These are phyloP conservation scores for Sander lucioperca DNA, from an alignment of 2,113 vertebrate genomes.

Conservation along the genomic window DNA sequence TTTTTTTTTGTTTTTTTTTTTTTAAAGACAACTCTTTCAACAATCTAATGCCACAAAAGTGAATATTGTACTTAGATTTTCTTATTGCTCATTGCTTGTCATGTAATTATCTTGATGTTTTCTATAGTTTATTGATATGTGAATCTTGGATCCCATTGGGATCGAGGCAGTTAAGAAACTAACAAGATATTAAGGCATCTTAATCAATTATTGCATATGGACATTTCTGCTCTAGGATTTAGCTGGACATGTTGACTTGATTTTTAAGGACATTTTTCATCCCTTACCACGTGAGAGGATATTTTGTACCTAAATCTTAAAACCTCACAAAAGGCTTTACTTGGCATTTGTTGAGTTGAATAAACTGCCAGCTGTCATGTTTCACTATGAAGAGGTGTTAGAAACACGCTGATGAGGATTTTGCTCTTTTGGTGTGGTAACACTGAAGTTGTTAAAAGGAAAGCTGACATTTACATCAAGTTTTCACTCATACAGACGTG, in stretches of 20 bases:
- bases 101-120: not conserved
- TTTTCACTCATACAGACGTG: not conserved
- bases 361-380: conserved; percentile 24
- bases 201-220: not conserved
- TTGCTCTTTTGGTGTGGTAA: conserved; percentile 3
- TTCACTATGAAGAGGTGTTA: not conserved
- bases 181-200: not conserved
- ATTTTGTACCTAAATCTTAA: not conserved
- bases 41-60: too few species aligned
- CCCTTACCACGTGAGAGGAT: not conserved
- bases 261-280: conserved; percentile 7
- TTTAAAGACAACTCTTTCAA: not conserved
- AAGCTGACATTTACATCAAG: conserved; percentile 34
- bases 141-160: not conserved
- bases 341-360: conserved; percentile 14
- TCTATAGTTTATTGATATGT: not conserved
- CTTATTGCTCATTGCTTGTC: too few species aligned
- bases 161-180: not conserved
- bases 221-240: not conserved
- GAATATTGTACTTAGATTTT: not conserved
- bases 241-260: not conserved
- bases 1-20: too few species aligned
- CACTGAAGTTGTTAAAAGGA: not conserved
- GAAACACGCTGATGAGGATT: conserved; percentile 1
- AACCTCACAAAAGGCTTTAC: not conserved